These are phyloP conservation scores for Ochotona princeps DNA, from an alignment of 2,113 vertebrate species.

Conservation along the genomic window DNA sequence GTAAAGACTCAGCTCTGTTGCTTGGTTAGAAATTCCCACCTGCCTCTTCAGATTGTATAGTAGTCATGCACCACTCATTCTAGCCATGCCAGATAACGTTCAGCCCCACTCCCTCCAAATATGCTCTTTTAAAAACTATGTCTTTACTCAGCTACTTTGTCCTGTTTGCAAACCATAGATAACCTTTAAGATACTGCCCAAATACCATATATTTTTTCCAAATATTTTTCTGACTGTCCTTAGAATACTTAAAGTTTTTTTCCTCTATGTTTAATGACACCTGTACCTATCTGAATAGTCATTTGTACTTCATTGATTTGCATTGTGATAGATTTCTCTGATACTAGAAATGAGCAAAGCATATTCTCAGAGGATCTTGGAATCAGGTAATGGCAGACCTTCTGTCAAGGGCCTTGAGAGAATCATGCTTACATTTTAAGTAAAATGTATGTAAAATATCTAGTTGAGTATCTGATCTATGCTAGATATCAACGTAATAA, in stretches of 20 bases:
- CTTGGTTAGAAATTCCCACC: neutral
- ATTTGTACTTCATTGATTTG: neutral
- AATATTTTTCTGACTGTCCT: neutral
- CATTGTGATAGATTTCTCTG: neutral
- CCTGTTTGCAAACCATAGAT: neutral
- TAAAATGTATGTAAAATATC: neutral
- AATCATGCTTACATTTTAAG: neutral
- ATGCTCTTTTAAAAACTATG: neutral
- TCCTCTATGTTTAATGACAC: fast-evolving
- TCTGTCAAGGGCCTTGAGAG: no score
- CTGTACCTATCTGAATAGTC: neutral
- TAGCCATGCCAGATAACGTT: neutral
- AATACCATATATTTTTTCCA: neutral
- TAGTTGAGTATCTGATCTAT: neutral
- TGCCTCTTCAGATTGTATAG: neutral
- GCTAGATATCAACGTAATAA: neutral
- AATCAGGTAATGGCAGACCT: neutral
- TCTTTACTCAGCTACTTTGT: neutral
- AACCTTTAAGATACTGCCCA: neutral
- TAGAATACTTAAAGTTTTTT: neutral
- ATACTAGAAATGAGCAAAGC: neutral
- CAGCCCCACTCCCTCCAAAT: neutral
- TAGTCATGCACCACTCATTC: neutral
- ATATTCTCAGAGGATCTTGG: neutral
- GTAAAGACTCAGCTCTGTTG: neutral